These are phyloP conservation scores for Sinodicranocentrus sp. DNA, from an alignment of 2,888 invertebrate species.

Conservation along the genomic window DNA sequence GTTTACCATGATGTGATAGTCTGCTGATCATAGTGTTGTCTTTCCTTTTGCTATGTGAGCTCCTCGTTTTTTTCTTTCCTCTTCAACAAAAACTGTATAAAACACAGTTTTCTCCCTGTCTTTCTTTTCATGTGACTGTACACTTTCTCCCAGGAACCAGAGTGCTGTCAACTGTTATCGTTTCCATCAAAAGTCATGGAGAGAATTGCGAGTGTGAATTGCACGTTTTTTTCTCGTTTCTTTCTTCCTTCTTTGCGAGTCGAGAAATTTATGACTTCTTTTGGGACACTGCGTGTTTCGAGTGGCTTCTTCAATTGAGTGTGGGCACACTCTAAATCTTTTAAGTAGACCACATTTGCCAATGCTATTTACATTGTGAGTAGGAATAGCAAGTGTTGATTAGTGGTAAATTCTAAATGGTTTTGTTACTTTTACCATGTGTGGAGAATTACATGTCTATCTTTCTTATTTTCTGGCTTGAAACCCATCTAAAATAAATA, in stretches of 20 bases:
- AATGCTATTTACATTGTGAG: too few species aligned
- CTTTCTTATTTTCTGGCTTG: too few species aligned
- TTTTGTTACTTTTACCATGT: too few species aligned
- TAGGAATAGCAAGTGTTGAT: too few species aligned
- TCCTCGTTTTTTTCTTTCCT: neutral
- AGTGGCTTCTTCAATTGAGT: neutral
- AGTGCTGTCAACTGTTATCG: constrained; percentile 49
- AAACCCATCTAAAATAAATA: too few species aligned
- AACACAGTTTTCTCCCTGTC: neutral
- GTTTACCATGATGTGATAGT: constrained; percentile 28
- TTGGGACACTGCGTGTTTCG: neutral
- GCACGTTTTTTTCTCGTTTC: neutral
- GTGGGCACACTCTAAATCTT: too few species aligned
- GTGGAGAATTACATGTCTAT: too few species aligned
- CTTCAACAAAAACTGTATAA: neutral
- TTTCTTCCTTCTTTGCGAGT: neutral
- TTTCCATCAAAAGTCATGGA: constrained; percentile 31
- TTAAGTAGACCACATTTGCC: too few species aligned
- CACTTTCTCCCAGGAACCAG: constrained; percentile 21
- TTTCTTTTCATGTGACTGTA: constrained; percentile 41
- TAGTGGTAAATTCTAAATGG: too few species aligned
- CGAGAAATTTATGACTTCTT: constrained; percentile 11
- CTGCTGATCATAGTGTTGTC: constrained; percentile 51
- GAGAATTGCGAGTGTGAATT: neutral
- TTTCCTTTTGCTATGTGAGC: constrained; percentile 22